A percentile compares a stretch with the other conserved stretches of the same genome.
Conservation (phyloP, 2,888 invertebrate genomes). For the Drosophila meridiana region DNA sequence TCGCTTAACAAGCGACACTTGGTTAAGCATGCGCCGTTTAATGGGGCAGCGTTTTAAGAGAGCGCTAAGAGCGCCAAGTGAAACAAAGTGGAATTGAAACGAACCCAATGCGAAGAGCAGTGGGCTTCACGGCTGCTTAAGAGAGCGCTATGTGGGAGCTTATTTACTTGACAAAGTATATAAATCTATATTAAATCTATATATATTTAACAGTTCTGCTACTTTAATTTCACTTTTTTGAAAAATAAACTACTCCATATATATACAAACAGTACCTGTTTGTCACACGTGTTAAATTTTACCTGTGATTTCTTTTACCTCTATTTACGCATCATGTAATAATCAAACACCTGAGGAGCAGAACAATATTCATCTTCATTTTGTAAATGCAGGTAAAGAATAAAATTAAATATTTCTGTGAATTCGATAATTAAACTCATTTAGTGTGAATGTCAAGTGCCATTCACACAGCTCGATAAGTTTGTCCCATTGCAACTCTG, state of each 20-base stretch:
- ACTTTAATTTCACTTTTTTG: constrained; percentile 16
- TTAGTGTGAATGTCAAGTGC: neutral
- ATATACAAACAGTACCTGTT: constrained; percentile 18
- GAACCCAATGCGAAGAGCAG: constrained; percentile 7
- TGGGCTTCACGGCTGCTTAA: constrained; percentile 8
- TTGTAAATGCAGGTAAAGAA: constrained; percentile 4
- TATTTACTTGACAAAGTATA: neutral
- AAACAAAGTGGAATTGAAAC: constrained; percentile 61
- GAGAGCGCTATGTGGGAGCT: constrained; percentile 19
- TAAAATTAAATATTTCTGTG: neutral
- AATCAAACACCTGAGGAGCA: constrained; percentile 36
- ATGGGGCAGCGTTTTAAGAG: constrained; percentile 31
- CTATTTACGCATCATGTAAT: neutral
- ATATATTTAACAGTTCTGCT: neutral
- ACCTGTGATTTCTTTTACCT: constrained; percentile 9
- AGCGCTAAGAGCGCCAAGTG: constrained; percentile 16
- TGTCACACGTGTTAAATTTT: constrained; percentile 31
- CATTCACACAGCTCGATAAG: constrained; percentile 16
- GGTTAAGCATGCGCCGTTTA: constrained; percentile 28
- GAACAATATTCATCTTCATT: neutral
- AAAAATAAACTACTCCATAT: neutral
- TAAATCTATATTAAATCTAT: too few relatives aligned
- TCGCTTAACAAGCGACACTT: constrained; percentile 46
- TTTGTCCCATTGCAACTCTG: neutral
- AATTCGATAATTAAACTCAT: neutral